Evolutionary conservation across 1,140 invertebrate species (phyloP).

Genomic region (Papilio machaon): DNA sequence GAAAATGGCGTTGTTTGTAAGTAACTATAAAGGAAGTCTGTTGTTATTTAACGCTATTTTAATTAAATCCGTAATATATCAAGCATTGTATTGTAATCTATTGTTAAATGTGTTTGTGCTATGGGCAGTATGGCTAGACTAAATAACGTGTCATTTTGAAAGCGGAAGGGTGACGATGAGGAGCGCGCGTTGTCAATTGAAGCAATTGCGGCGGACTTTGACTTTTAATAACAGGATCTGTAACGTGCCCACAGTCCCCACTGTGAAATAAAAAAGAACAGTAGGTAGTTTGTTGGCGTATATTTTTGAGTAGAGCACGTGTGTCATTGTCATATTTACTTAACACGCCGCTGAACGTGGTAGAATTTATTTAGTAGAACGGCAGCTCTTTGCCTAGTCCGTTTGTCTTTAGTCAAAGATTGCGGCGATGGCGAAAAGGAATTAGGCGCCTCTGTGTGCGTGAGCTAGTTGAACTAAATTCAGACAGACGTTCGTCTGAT

Average conservation of each 20-base stretch:
- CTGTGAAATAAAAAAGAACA: neutral
- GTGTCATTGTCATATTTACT: neutral
- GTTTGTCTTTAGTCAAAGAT: slow-evolving; percentile 40
- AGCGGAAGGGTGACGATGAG: slow-evolving; percentile 65
- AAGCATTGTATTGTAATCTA: neutral
- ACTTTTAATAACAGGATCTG: neutral
- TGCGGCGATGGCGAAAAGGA: slow-evolving; percentile 62
- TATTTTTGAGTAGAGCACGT: neutral
- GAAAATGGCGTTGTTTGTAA: too few species aligned
- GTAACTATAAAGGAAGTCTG: too few species aligned
- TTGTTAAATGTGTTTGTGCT: neutral
- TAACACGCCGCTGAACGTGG: neutral
- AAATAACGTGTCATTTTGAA: slow-evolving; percentile 43
- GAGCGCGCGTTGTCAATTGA: slow-evolving; percentile 58
- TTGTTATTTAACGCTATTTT: too few species aligned
- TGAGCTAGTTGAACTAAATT: slow-evolving; percentile 57
- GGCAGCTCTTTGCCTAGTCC: neutral
- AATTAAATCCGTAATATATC: too few species aligned
- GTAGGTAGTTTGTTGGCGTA: neutral
- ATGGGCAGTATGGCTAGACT: neutral
- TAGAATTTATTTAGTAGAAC: neutral
- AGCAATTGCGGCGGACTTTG: slow-evolving; percentile 54
- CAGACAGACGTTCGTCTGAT: slow-evolving; percentile 50
- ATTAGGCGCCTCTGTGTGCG: slow-evolving; percentile 52
- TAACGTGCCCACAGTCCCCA: neutral